These are phyloP conservation scores for Thalpophila matura DNA, from an alignment of 2,888 invertebrate genomes.

Conservation along the genomic window DNA sequence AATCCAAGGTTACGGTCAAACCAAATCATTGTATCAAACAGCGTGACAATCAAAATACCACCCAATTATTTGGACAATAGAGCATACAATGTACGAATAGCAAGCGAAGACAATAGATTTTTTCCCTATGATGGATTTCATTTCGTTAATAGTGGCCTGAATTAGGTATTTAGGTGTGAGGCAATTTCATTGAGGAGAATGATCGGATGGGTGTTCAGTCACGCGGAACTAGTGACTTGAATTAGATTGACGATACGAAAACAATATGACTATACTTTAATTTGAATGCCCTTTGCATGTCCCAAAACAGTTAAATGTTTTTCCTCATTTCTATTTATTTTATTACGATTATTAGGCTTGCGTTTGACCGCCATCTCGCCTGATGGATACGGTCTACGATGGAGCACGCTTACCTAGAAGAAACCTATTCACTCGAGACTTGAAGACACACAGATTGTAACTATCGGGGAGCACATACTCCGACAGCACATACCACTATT, in stretches of 20 bases:
- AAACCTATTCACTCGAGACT: too few relatives aligned
- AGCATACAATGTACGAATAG: slow-evolving; percentile 5
- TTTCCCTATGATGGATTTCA: slow-evolving; percentile 33
- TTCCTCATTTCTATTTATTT: too few relatives aligned
- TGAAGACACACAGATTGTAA: too few relatives aligned
- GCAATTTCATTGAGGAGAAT: slow-evolving; percentile 50
- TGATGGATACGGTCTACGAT: too few relatives aligned
- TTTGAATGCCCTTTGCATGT: neutral
- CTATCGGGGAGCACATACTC: too few relatives aligned
- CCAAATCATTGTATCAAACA: slow-evolving; percentile 17
- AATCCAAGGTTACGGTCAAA: slow-evolving; percentile 64
- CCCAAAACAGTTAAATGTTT: too few relatives aligned
- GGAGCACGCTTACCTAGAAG: too few relatives aligned
- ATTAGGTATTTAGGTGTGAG: slow-evolving; percentile 30
- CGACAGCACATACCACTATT: too few relatives aligned
- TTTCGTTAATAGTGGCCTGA: slow-evolving; percentile 32
- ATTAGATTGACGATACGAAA: neutral
- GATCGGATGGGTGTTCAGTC: slow-evolving; percentile 43
- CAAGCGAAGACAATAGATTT: slow-evolving; percentile 25
- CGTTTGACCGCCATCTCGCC: too few relatives aligned
- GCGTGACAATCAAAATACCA: slow-evolving; percentile 6
- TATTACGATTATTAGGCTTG: too few relatives aligned
- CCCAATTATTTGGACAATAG: neutral
- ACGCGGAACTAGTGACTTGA: slow-evolving; percentile 25
- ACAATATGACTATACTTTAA: too few relatives aligned